Evolutionary conservation across 2,888 invertebrate genomes (phyloP).

Genomic region (Cryptops parisi): DNA sequence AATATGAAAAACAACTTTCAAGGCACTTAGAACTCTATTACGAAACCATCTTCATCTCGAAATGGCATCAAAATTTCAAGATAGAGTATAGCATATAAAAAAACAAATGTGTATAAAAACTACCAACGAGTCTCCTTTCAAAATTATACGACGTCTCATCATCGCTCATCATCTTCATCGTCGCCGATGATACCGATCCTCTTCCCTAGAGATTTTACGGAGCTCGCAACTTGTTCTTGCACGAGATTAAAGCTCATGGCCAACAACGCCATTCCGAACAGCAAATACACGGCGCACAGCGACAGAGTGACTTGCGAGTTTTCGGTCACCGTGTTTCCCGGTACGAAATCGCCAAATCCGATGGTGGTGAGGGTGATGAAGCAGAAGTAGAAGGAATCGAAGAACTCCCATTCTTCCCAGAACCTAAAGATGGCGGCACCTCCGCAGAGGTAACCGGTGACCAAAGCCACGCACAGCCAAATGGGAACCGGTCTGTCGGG

Average conservation of each 20-base stretch:
- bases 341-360: slow-evolving; percentile 83
- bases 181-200: slow-evolving; percentile 76
- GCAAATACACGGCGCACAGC: slow-evolving; percentile 74
- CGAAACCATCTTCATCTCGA: too few relatives aligned
- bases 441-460: slow-evolving; percentile 74
- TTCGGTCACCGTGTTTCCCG: slow-evolving; percentile 50
- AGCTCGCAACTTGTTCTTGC: slow-evolving; percentile 81
- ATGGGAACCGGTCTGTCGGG: slow-evolving; percentile 24
- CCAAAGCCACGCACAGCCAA: slow-evolving; percentile 73
- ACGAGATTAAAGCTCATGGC: slow-evolving; percentile 96
- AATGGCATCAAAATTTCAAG: too few relatives aligned
- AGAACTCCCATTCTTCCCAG: slow-evolving; percentile 74
- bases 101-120: too few relatives aligned
- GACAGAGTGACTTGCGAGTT: slow-evolving; percentile 52
- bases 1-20: too few relatives aligned
- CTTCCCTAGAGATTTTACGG: slow-evolving; percentile 71
- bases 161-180: slow-evolving; percentile 31
- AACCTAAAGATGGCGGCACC: slow-evolving; percentile 71
- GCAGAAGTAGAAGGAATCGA: slow-evolving; percentile 84
- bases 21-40: too few relatives aligned
- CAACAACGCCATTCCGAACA: slow-evolving; percentile 83
- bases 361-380: slow-evolving; percentile 88
- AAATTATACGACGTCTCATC: too few relatives aligned
- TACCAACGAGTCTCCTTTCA: too few relatives aligned
- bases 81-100: too few relatives aligned